Evolutionary conservation across 1,140 invertebrate species (phyloP).

Genomic region (Drosophila chauvacae): DNA sequence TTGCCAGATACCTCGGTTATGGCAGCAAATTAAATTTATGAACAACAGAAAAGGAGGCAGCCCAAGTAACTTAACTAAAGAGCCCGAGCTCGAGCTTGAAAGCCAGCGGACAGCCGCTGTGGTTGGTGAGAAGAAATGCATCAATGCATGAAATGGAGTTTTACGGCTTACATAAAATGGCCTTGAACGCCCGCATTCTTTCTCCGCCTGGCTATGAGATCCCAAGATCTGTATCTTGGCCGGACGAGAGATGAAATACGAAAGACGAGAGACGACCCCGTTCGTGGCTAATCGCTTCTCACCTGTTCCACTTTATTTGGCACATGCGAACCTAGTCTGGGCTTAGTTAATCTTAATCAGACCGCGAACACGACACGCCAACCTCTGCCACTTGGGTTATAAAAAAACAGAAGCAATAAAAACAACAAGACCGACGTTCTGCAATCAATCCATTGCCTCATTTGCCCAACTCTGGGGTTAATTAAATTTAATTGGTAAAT

Average conservation of each 20-base stretch:
- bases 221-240: constrained; percentile 30
- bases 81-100: constrained; percentile 23
- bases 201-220: constrained; percentile 18
- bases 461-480: constrained; percentile 38
- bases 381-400: constrained; percentile 18
- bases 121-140: constrained; percentile 75
- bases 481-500: constrained; percentile 24
- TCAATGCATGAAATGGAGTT: constrained; percentile 82
- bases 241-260: constrained; percentile 23
- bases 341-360: constrained; percentile 41
- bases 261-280: constrained; percentile 27
- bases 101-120: constrained; percentile 45
- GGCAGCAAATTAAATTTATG: constrained; percentile 67
- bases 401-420: constrained; percentile 10
- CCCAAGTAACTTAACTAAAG: constrained; percentile 31
- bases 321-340: constrained; percentile 49
- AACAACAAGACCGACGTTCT: constrained; percentile 13
- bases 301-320: constrained; percentile 66
- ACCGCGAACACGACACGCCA: constrained; percentile 37
- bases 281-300: constrained; percentile 47
- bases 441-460: constrained; percentile 32
- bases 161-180: constrained; percentile 83
- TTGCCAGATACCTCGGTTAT: constrained; percentile 55
- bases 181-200: constrained; percentile 74
- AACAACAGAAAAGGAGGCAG: constrained; percentile 44